Base-by-base conservation (phyloP, 2,888 invertebrate genomes). In the Pedicia rivosa region DNA sequence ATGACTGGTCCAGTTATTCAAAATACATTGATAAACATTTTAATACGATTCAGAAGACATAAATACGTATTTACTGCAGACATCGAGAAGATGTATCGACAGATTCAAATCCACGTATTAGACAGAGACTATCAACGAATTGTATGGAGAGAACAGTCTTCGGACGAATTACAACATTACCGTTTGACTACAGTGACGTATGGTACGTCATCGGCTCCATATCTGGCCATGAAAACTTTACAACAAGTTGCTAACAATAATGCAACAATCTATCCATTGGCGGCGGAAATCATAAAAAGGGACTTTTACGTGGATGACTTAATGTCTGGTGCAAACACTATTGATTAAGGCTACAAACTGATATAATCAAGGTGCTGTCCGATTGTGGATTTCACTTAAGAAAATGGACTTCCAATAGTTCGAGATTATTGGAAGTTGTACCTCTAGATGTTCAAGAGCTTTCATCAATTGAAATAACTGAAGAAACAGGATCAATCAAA, bases 181-280 rank as follows among this genome's bases (percentile, higher is more conserved):
- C 30, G 46, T 36, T 27, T 47, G 26, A 43, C 35, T 17, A 44
- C 41, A 2, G 41, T 47, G 5, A 45, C 42, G 3, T 47, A 46
- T 31, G 48, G 48, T 7, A 45, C 39, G 6, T 42, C 44, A 3
- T 41, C 45, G 10, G 47, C 46, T 3, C 43, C 45, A 14, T 47
- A 35, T 39, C 27, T 47, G 6, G 46, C 46, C 1, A 42, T 41
- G 6, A 39, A 44, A 4, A 38, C 40, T 13, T 26, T 47, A 10
- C 32, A 41, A 10, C 45, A 46, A 30, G 35, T 49, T 1, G 44
- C 41, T 10, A 15, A 22, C 6, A 16, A 34, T 6, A 22, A 22
- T 14, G 22, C 15, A 14, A 25, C 16, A 5, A 9, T 20, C 8
- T 33, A 22, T 33, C 22, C 33, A 5, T 33, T 33, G 13, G 33